Evolutionary conservation across 1,140 invertebrate genomes (phyloP), one percentile per base, ranked within the genome.

Genomic region (Globodera ellingtonae): DNA sequence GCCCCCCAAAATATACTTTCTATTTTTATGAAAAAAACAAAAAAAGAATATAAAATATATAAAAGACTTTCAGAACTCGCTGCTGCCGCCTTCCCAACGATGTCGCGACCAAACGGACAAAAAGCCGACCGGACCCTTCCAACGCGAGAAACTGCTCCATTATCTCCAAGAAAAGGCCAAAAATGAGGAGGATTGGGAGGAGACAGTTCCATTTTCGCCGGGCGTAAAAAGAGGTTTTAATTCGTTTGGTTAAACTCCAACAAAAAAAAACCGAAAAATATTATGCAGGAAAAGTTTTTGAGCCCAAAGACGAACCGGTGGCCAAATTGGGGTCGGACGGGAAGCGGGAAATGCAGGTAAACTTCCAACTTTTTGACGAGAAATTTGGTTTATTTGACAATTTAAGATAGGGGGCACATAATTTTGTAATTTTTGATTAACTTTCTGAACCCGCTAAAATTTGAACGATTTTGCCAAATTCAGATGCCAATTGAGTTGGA

Each of bases 161-260:
- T 97, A 97, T 91, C 94, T 99, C 82, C 97, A 98, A 90, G 97
- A 97, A 91, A 94, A 97, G 90, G 97, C 97, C 6, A 91, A 96
- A 85, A 95, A 97, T 90, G 97, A 98, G 82, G 96, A 96, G 77
- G 98, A 99, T 91, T 93, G 94, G 92, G 96, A 97, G 35, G 96
- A 99, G 90, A 91, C 94, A 62, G 96, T 98, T 90, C 95, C 96
- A 5, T 99, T 93, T 90, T 93, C 96, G 74, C 91, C 95, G 85
- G 96, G 96, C 78, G 92, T 93, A 75, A 92, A 97, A 84, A 91
- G 95, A 90, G 97, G 97, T 89, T 95, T n/a, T 44, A 95, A 90
- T 66, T 44, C 15, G 1, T 76, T 81, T 62, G 48, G 3, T 35
- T 35, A 35, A 35, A 72, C n/a, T 65, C 46, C 47, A 50, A 18